Evolutionary conservation across 2,888 invertebrate species (phyloP), one percentile per base, ranked within the genome.

Genomic region (Apamea epomidion): DNA sequence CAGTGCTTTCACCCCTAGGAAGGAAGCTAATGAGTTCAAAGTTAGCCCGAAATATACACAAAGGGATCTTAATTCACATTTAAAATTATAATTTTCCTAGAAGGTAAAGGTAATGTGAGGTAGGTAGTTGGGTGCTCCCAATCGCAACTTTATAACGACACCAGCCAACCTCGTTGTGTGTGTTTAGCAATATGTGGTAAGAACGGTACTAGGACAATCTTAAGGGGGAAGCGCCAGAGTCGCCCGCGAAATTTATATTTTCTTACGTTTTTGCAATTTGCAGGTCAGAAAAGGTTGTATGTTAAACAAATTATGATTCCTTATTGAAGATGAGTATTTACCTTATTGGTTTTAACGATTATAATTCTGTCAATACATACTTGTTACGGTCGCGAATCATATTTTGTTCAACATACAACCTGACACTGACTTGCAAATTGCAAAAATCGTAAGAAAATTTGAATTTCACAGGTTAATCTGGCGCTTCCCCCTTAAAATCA

Each of bases 111-210:
- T 32, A 65, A 76, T 51, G 29, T 58, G 18, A 69, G 42, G 45
- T 70, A 64, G 54, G 60, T 45, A 75, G 76, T 82, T 58, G 16
- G 54, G 76, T 76, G 25, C 54, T 83, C 54, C 1, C 29, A 64
- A 83, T 77, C 69, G 83, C 62, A 83, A 76, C 69, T 42, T 81
- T 82, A 69, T 75, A n/a, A 48, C 45, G 54, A 37, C 45, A 58
- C 58, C 54, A 76, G 64, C 58, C 29, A 16, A 54, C 25, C 45
- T 70, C 29, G 14, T 54, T 60, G 58, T 51, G n/a, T n/a, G 45
- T 29, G 29, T 32, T 32, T 25, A 16, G 37, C 21, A 64, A 65
- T 37, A 32, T 81, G 45, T 37, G 51, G 32, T 69, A 58, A 25
- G n/a, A 71, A 67, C n/a, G 32, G 77, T 45, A 60, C 70, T 18